A percentile compares a stretch with the other conserved stretches of the same genome.
These are phyloP conservation scores for Exocentrus adspersus DNA, from an alignment of 2,888 invertebrate species.

Conservation along the genomic window DNA sequence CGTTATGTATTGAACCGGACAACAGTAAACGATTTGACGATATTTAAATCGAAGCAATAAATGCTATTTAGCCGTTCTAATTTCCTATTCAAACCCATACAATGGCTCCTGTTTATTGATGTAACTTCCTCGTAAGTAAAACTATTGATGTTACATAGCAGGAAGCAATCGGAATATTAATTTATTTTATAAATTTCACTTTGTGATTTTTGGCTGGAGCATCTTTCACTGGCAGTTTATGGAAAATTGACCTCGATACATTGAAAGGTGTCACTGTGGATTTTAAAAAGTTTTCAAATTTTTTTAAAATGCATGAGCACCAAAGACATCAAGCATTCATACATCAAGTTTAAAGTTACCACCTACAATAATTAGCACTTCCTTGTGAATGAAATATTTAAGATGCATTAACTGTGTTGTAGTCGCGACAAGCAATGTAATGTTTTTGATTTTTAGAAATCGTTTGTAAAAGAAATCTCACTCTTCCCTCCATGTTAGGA, in stretches of 20 bases:
- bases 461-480: too few relatives aligned
- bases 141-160: slow-evolving; percentile 3
- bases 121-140: slow-evolving; percentile 9
- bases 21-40: neutral
- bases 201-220: slow-evolving; percentile 6
- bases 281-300: too few relatives aligned
- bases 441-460: neutral
- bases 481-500: too few relatives aligned
- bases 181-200: slow-evolving; percentile 20
- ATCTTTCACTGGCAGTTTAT: neutral
- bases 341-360: too few relatives aligned
- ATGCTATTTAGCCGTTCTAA: neutral
- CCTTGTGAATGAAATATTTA: too few relatives aligned
- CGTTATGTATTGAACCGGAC: neutral
- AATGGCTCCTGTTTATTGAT: slow-evolving; percentile 3
- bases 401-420: too few relatives aligned
- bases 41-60: neutral
- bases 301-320: too few relatives aligned
- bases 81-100: slow-evolving; percentile 4
- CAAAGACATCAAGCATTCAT: too few relatives aligned
- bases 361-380: neutral
- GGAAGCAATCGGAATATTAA: slow-evolving; percentile 9
- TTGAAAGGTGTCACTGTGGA: too few relatives aligned
- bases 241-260: slow-evolving; percentile 12
- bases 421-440: neutral